These are phyloP conservation scores for Entelurus aequoreus DNA, from an alignment of 2,113 vertebrate species.

Conservation along the genomic window DNA sequence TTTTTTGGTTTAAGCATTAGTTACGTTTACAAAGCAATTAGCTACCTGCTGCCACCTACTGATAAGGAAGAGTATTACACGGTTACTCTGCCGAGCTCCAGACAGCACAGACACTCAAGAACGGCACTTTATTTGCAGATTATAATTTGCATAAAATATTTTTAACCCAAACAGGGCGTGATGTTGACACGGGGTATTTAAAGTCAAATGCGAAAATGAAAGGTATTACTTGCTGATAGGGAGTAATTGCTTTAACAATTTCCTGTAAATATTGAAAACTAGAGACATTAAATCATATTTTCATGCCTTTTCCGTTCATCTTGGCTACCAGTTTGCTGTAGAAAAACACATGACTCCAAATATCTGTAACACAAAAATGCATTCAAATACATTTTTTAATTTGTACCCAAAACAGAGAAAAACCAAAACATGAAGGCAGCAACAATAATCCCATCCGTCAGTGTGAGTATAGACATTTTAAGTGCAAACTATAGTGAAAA, in stretches of 20 bases:
- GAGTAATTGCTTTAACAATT: background rate
- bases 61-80: too few species aligned
- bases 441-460: constrained; percentile 11
- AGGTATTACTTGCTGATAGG: constrained; percentile 41
- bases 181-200: constrained; percentile 67
- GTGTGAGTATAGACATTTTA: constrained; percentile 11
- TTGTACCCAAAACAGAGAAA: constrained; percentile 44
- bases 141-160: too few species aligned
- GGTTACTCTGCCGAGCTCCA: too few species aligned
- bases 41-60: too few species aligned
- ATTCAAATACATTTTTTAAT: constrained; percentile 65
- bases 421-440: constrained; percentile 20
- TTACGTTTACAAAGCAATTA: too few species aligned
- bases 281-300: too few species aligned
- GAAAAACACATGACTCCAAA: background rate
- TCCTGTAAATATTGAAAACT: too few species aligned
- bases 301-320: background rate
- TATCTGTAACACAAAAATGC: background rate
- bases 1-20: too few species aligned
- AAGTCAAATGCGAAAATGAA: constrained; percentile 69
- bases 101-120: too few species aligned
- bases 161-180: constrained; percentile 60
- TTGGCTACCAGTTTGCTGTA: too few species aligned
- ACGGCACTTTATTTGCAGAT: too few species aligned
- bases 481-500: constrained; percentile 49